Base-by-base conservation (phyloP, 2,113 vertebrate species). In the Antennarius striatus region DNA sequence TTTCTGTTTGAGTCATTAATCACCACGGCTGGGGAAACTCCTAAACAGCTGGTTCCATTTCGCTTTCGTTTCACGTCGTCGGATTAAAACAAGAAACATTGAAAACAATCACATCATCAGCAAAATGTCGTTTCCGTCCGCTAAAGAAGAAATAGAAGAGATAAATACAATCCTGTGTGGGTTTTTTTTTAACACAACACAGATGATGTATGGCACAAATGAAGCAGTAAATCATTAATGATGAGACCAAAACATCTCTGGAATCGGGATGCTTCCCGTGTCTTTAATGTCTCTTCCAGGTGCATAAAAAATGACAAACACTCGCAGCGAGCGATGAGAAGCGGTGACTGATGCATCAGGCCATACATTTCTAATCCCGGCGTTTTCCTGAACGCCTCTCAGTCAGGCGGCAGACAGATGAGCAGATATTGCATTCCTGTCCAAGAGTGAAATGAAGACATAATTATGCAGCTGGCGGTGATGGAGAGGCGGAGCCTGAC, bases 381-480 rank as follows among this genome's bases (percentile, higher is more conserved):
- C 86, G 79, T 40, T 76, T 76, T 70, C 65, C 75, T 43, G 58
- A 80, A 81, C 81, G 80, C 74, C 82, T 84, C 81, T 73, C 80
- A 82, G 82, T 83, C 83, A 83, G 42, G 68, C 74, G 32, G 63
- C 79, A 79, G 86, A 85, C 86, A 82, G 81, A 90, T 89, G 80
- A 88, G 73, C 68, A 71, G 86, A 84, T 86, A 90, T 88, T 73
- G 81, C 84, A 74, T 82, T 90, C 77, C 86, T 71, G 86, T 87
- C 89, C 56, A 49, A 81, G 83, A 77, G 80, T 65, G 83, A 88
- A 90, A 91, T 89, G 83, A 90, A 90, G 87, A 90, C 82, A 91
- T 88, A 89, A 91, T 92, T 91, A 91, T 82, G 79, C 80, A 16
- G 88, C 71, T 4, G 49, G 70, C 8, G 58, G 73, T 84, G 83